Conservation (phyloP, 2,888 invertebrate genomes). For the Xestia sexstrigata region DNA sequence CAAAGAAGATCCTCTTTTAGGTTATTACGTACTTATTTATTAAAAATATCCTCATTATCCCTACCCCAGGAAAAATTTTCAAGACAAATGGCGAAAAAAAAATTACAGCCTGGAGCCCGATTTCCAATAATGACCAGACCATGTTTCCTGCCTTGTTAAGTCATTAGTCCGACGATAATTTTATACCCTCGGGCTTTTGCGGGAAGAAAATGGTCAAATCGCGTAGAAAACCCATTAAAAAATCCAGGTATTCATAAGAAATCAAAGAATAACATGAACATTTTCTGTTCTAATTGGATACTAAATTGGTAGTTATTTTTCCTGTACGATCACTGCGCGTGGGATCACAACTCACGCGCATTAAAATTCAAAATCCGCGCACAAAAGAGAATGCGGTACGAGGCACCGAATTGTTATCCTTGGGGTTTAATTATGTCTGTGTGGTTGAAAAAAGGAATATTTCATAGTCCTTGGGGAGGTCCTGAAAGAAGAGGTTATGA, state of each 20-base stretch:
- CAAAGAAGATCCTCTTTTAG: background rate
- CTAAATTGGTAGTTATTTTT: conserved; percentile 35
- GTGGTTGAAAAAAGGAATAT: conserved; percentile 80
- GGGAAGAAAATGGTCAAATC: conserved; percentile 19
- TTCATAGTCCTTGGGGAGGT: conserved; percentile 73
- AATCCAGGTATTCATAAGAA: conserved; percentile 20
- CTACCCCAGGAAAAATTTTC: conserved; percentile 17
- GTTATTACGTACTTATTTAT: conserved; percentile 55
- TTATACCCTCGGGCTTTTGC: conserved; percentile 44
- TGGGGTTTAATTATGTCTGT: conserved; percentile 86
- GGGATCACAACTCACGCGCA: conserved; percentile 51
- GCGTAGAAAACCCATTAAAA: conserved; percentile 10
- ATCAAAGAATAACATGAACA: conserved; percentile 33
- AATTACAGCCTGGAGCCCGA: conserved; percentile 4
- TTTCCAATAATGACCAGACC: conserved; percentile 14
- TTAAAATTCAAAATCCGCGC: conserved; percentile 70
- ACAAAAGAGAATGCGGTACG: conserved; percentile 80
- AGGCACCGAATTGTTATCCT: conserved; percentile 79
- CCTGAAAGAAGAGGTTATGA: conserved; percentile 62
- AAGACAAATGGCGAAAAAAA: conserved; percentile 14
- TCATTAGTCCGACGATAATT: conserved; percentile 54
- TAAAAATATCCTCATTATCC: conserved; percentile 33
- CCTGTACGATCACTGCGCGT: conserved; percentile 17
- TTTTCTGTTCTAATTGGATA: conserved; percentile 30
- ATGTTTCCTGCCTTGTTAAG: conserved; percentile 42